Conservation (phyloP, 2,888 invertebrate genomes). For the Eilema depressum region DNA sequence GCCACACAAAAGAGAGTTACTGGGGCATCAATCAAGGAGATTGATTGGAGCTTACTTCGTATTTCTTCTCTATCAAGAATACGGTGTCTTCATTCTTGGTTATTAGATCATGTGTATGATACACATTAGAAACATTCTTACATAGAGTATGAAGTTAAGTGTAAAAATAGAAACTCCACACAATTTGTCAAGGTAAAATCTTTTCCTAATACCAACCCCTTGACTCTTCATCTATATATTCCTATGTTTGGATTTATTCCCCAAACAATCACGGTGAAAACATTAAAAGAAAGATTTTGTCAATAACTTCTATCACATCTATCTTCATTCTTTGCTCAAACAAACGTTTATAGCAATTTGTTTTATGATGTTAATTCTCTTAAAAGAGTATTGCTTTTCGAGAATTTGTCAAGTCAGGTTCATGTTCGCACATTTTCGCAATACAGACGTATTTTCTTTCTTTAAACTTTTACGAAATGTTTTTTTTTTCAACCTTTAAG, state of each 20-base stretch:
- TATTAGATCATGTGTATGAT: too few relatives aligned
- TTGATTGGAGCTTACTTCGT: too few relatives aligned
- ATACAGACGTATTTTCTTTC: slow-evolving; percentile 52
- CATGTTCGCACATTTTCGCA: slow-evolving; percentile 39
- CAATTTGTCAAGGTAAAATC: too few relatives aligned
- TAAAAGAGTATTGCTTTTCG: slow-evolving; percentile 37
- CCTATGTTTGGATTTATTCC: background rate
- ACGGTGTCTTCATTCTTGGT: too few relatives aligned
- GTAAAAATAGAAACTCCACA: too few relatives aligned
- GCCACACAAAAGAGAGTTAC: too few relatives aligned
- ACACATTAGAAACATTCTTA: too few relatives aligned
- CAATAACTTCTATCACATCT: slow-evolving; percentile 19
- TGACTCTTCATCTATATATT: too few relatives aligned
- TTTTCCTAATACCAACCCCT: too few relatives aligned
- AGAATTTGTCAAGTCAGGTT: slow-evolving; percentile 37
- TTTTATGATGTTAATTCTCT: slow-evolving; percentile 46
- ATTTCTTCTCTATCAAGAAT: too few relatives aligned
- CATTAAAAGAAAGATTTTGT: slow-evolving; percentile 23
- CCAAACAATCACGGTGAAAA: background rate
- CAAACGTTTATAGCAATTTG: slow-evolving; percentile 45
- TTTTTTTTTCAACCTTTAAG: slow-evolving; percentile 63
- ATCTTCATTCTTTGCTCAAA: slow-evolving; percentile 41
- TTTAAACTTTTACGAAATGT: slow-evolving; percentile 64
- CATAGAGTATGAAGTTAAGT: too few relatives aligned
- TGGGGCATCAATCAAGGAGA: too few relatives aligned